Evolutionary conservation across 1,140 invertebrate species (phyloP).

Genomic region (Saccostrea glomerata): DNA sequence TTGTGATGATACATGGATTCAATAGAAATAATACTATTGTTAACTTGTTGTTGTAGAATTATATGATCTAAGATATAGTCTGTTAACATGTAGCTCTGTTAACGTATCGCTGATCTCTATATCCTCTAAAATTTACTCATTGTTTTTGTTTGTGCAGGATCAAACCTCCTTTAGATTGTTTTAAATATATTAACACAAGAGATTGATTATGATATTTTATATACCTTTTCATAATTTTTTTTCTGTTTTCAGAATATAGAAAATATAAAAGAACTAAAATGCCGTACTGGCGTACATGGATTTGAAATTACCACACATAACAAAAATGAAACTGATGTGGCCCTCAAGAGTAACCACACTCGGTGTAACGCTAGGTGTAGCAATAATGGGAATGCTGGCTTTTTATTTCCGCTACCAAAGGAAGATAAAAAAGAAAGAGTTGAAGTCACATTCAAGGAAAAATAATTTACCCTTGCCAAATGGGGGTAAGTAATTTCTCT

Average conservation of each 20-base stretch:
- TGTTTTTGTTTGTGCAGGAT: no score
- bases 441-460: conserved; percentile 44
- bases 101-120: no score
- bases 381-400: conserved; percentile 71
- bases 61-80: no score
- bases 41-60: no score
- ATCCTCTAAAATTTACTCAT: no score
- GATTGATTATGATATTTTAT: not conserved
- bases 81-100: no score
- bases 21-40: no score
- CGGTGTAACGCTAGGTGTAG: conserved; percentile 69
- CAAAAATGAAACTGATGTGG: not conserved
- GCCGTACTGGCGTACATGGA: not conserved
- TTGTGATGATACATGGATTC: no score
- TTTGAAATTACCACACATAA: conserved; percentile 9
- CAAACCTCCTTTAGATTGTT: no score
- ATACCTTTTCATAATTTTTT: not conserved
- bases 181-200: not conserved
- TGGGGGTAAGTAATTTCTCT: not conserved
- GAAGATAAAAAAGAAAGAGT: conserved; percentile 57
- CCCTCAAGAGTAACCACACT: not conserved
- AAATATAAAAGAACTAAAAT: not conserved
- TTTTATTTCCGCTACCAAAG: conserved; percentile 62
- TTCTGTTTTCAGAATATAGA: not conserved
- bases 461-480: conserved; percentile 19